These are phyloP conservation scores for Dipus sagitta DNA, from an alignment of 2,797 vertebrate species.

Conservation along the genomic window DNA sequence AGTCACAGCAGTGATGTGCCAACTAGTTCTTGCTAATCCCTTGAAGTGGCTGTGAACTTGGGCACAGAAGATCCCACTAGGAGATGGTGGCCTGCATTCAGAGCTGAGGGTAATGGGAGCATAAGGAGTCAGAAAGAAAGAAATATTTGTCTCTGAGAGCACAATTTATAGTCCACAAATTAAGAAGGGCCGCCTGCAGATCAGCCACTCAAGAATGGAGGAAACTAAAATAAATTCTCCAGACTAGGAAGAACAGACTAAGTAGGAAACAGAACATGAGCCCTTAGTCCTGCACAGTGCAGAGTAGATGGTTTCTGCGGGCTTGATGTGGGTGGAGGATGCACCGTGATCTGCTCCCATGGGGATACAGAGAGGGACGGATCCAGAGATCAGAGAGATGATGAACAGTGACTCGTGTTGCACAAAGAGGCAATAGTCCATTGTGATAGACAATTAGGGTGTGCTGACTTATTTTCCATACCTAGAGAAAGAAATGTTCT, in stretches of 20 bases:
- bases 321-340: not conserved
- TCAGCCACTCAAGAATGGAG: not conserved
- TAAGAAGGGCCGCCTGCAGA: conserved; percentile 31
- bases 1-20: not conserved
- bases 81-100: conserved; percentile 19
- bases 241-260: not conserved
- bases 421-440: too few species aligned
- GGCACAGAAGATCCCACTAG: not conserved
- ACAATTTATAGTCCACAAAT: conserved; percentile 61
- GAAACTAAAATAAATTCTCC: conserved; percentile 39
- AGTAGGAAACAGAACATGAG: not conserved
- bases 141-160: conserved; percentile 57
- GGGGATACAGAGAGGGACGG: not conserved
- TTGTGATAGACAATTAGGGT: not conserved
- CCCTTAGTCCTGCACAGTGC: not conserved
- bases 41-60: not conserved
- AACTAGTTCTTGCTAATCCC: conserved; percentile 41
- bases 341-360: not conserved
- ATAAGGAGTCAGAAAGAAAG: conserved; percentile 39
- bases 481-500: not conserved
- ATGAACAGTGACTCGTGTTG: not conserved
- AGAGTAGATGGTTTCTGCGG: not conserved
- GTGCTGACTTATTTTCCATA: not conserved
- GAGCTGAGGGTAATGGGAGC: not conserved
- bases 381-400: too few species aligned